Evolutionary conservation across 2,888 invertebrate species (phyloP), one percentile per base, ranked within the genome.

Genomic region (Drosophila demipolita): DNA sequence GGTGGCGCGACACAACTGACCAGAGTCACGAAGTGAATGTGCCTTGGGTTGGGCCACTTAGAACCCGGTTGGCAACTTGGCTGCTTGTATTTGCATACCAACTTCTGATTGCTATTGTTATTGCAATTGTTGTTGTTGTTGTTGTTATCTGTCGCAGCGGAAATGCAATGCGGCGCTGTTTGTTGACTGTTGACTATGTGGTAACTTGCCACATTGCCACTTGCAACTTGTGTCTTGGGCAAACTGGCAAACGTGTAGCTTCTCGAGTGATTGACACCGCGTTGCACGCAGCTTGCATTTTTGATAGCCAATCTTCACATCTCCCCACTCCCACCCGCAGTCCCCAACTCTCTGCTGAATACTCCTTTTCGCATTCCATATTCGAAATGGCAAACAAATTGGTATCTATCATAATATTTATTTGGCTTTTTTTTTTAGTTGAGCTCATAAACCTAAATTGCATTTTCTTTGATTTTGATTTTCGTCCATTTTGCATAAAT

Each of bases 1-100:
- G 67, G 12, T 36, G 36, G 15, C 26, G 35, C 66, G 40, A 49
- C 23, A 52, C 73, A 76, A 72, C 73, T 80, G 78, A 77, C 82
- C 75, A 69, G 62, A 85, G 85, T 89, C 89, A 89, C 89, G 84
- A 82, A 77, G 75, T 81, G 81, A 81, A 72, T 80, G 80, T 32
- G 60, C 60, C 60, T 58, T 71, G 62, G 50, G 52, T 61, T 63
- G 50, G 59, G 75, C 40, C 65, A 7, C 40, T 57, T 32, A 67
- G 81, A 66, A 80, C 74, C 69, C 62, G 74, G 66, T 33, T 55
- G 58, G 63, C 73, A 38, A 55, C 33, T 45, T 49, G 68, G 45
- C 23, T 23, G 45, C 17, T 61, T 66, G 61, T 45, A 89, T 85
- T 89, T 88, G 89, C 85, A 86, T 88, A 83, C 50, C 40, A 73